phyloP scores from a whole-genome alignment of 92 coral and sea anemone species.

The Porites evermanni region DNA sequence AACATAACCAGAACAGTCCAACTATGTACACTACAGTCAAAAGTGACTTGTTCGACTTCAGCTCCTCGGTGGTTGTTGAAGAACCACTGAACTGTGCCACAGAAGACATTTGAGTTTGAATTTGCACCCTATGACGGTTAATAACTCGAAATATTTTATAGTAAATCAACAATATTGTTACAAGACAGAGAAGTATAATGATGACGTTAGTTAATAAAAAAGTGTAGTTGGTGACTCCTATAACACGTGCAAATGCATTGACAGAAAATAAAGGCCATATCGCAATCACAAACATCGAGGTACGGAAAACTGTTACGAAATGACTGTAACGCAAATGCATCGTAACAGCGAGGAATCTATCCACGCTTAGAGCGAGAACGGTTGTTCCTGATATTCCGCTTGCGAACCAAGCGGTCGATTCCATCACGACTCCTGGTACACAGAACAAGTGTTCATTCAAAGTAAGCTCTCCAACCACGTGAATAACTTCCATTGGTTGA shows the following conservation, averaged over 20 bases:
- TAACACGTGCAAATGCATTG: constrained; percentile 15
- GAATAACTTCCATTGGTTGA: constrained; percentile 31
- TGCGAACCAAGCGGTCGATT: constrained; percentile 36
- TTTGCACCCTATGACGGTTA: constrained; percentile 24
- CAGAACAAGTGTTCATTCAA: constrained; percentile 26
- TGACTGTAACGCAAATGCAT: constrained; percentile 36
- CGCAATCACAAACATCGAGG: neutral
- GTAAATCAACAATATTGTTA: constrained; percentile 16
- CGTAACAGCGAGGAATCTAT: constrained; percentile 46
- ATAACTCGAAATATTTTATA: constrained; percentile 32
- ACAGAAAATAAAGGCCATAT: constrained; percentile 3
- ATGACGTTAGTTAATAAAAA: constrained; percentile 11
- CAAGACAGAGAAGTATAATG: constrained; percentile 21
- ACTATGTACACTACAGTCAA: constrained; percentile 46
- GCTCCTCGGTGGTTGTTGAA: neutral
- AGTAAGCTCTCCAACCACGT: constrained; percentile 20
- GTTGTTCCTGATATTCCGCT: constrained; percentile 34
- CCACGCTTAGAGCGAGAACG: constrained; percentile 36
- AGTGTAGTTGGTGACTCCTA: constrained; percentile 10
- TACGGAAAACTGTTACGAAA: constrained; percentile 41
- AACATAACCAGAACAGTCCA: constrained; percentile 31
- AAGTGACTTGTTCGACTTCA: constrained; percentile 36
- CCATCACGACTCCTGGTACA: constrained; percentile 43
- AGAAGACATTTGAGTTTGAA: constrained; percentile 30
- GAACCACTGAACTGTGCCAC: neutral